Conservation (phyloP, 2,113 vertebrate species). For the Ammodramus savannarum region DNA sequence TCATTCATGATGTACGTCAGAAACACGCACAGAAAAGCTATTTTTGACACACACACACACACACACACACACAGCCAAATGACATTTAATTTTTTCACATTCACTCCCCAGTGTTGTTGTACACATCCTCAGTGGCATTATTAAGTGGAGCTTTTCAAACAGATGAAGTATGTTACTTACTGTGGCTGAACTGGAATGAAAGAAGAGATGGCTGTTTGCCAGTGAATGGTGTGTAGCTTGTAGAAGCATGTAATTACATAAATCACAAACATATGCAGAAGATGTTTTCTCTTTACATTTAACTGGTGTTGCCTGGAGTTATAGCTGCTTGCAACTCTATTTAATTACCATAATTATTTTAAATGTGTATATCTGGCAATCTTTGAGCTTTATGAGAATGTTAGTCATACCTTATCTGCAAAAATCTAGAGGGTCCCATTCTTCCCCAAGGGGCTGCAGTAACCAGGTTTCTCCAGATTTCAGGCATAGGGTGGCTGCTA, state of each 20-base stretch:
- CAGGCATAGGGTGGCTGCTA: not conserved
- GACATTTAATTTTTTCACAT: constrained; percentile 38
- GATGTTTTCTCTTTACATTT: constrained; percentile 68
- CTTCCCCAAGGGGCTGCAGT: constrained; percentile 17
- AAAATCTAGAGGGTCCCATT: constrained; percentile 60
- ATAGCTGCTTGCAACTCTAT: constrained; percentile 66
- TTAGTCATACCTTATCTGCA: constrained; percentile 70
- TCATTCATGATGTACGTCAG: not conserved
- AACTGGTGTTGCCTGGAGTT: constrained; percentile 65
- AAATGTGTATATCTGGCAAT: constrained; percentile 68
- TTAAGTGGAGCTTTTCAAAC: constrained; percentile 48
- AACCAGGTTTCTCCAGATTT: constrained; percentile 49
- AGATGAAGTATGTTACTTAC: constrained; percentile 38
- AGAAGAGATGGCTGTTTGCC: constrained; percentile 63
- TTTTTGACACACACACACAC: constrained; percentile 15
- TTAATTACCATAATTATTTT: constrained; percentile 74
- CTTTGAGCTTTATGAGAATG: constrained; percentile 69
- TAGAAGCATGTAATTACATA: constrained; percentile 69
- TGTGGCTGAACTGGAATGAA: constrained; percentile 47
- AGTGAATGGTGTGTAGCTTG: constrained; percentile 61
- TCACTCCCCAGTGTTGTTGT: not conserved
- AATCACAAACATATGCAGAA: constrained; percentile 73
- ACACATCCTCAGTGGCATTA: constrained; percentile 22
- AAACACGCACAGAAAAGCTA: constrained; percentile 2
- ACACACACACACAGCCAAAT: not conserved